Conservation (phyloP, 2,797 vertebrate genomes). For the Spinus olivaceus region DNA sequence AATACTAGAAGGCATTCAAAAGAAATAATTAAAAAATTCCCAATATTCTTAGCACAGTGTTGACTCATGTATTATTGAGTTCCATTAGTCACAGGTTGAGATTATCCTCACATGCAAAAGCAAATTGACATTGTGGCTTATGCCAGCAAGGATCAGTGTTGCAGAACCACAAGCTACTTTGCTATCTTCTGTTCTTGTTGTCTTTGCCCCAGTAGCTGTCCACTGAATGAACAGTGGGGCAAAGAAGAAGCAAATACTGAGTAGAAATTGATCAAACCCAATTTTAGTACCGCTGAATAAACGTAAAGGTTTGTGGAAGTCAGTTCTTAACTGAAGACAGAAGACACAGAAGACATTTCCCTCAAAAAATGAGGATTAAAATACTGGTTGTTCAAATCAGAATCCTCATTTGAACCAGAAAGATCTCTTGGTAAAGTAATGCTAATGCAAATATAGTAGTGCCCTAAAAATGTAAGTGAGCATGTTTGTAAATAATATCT, state of each 20-base stretch:
- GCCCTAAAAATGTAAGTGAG: neutral
- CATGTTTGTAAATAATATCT: constrained; percentile 28
- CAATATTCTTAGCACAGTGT: neutral
- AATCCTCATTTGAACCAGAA: neutral
- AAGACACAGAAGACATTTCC: neutral
- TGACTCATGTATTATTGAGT: neutral
- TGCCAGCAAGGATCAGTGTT: neutral
- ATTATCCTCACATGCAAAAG: neutral
- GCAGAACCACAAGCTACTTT: neutral
- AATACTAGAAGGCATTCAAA: neutral
- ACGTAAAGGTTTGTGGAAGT: neutral
- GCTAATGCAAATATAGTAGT: neutral
- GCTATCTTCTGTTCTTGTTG: neutral
- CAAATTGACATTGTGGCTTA: neutral
- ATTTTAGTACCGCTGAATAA: neutral
- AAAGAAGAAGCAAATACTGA: neutral
- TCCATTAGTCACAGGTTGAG: neutral
- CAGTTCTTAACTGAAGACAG: neutral
- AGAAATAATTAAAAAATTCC: neutral
- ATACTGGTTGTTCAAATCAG: neutral
- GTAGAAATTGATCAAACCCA: neutral
- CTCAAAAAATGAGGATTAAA: neutral
- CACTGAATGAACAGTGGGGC: neutral
- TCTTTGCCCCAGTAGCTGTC: neutral
- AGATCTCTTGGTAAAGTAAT: neutral